Evolutionary conservation across 1,140 invertebrate species (phyloP), one percentile per base, ranked within the genome.

Genomic region (Spodoptera frugiperda): DNA sequence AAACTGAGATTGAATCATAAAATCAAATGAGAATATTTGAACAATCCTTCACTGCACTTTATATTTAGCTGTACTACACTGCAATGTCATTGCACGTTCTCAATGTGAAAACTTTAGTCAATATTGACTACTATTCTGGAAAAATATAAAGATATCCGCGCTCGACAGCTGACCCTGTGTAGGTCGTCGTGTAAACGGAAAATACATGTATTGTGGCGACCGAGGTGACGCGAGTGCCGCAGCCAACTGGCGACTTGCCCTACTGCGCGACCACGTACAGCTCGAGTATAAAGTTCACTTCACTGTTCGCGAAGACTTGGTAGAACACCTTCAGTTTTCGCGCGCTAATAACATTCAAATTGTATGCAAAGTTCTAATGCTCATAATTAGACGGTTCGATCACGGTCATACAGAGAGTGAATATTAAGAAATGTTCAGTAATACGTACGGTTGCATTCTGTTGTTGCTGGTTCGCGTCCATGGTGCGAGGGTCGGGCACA

Each of bases 191-290:
- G 71, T 80, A 65, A 54, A 83, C 82, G 78, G 78, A 78, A 86
- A 85, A 81, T 79, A 72, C 55, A 79, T 76, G 57, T 25, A 78
- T 80, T 77, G 46, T 77, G 70, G 73, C 88, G 84, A 89, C 89
- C 86, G 86, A 81, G 78, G 80, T 82, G 85, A 78, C 78, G 84
- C 84, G 80, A 87, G 86, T 81, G 63, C 84, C 84, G 83, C 82
- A 80, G 90, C 91, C 91, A 93, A 91, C 91, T 93, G 91, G 91
- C 91, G 91, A 55, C 76, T 89, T 93, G 91, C 91, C 91, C 88
- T 90, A 84, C 82, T 84, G 83, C 84, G 75, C 80, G 65, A 72
- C 74, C 46, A 67, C 71, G 61, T 70, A 74, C 80, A 68, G 55
- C 15, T 86, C 80, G 82, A 84, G 88, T 89, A 82, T 89, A 90